Evolutionary conservation across 2,797 vertebrate species (phyloP).

Genomic region (Corythornis leucogaster): DNA sequence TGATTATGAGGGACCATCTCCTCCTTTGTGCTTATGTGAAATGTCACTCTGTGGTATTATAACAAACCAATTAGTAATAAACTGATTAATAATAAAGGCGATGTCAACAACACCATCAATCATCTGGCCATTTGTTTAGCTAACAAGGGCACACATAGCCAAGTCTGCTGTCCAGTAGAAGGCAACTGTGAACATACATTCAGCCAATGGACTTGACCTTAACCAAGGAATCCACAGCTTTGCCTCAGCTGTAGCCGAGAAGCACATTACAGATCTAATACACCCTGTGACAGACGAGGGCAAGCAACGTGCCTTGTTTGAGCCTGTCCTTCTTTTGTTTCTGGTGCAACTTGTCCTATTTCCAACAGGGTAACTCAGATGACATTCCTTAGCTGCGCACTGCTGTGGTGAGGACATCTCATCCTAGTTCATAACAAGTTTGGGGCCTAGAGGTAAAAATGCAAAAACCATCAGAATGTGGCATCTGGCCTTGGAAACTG

Average conservation of each 20-base stretch:
- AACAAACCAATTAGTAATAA: background rate
- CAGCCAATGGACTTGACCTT: background rate
- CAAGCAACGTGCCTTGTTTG: background rate
- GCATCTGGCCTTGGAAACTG: background rate
- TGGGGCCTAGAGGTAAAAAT: background rate
- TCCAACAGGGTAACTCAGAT: accelerated
- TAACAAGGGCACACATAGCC: background rate
- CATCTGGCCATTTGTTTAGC: background rate
- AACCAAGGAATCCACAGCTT: background rate
- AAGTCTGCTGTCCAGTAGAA: background rate
- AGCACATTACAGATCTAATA: too few species aligned
- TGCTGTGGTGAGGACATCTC: background rate
- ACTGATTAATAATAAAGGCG: background rate
- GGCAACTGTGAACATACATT: background rate
- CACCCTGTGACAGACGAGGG: background rate
- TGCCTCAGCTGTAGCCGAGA: background rate
- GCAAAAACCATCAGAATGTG: background rate
- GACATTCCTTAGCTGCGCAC: background rate
- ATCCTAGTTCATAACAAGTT: background rate
- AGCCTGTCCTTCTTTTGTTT: background rate
- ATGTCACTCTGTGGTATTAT: background rate
- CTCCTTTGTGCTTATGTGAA: background rate
- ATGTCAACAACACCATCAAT: background rate
- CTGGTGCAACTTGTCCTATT: background rate
- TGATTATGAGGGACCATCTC: background rate